These are phyloP conservation scores for Lerista edwardsae DNA, from an alignment of 2,797 vertebrate species.

Conservation along the genomic window DNA sequence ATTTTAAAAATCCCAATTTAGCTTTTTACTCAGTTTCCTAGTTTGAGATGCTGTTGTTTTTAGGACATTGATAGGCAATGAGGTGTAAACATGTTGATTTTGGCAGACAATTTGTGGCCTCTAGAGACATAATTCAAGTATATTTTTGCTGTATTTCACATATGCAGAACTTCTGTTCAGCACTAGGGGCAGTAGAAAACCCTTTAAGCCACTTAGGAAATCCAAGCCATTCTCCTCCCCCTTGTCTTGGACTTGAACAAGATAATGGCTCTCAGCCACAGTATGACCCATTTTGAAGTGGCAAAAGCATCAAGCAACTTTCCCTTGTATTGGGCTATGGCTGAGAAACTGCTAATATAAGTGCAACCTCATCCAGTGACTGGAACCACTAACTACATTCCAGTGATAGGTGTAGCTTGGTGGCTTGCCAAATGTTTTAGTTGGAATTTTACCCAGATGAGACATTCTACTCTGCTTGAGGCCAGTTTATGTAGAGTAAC, in stretches of 20 bases:
- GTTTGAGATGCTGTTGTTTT: background rate
- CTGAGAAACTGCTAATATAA: background rate
- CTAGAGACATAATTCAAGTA: background rate
- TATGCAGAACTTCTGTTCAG: background rate
- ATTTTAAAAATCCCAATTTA: background rate
- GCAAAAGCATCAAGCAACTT: background rate
- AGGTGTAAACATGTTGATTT: background rate
- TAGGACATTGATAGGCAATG: background rate
- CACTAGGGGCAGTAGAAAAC: background rate
- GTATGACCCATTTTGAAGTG: background rate
- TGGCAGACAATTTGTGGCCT: background rate
- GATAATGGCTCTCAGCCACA: background rate
- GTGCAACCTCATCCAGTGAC: background rate
- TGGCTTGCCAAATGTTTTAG: too few relatives aligned
- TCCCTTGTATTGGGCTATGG: background rate
- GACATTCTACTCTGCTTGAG: background rate
- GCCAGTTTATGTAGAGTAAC: background rate
- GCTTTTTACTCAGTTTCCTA: background rate
- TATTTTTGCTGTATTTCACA: background rate
- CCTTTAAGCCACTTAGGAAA: background rate
- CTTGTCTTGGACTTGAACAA: background rate
- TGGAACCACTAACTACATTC: background rate
- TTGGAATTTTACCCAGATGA: background rate
- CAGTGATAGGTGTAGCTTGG: background rate
- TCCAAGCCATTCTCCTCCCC: background rate